Evolutionary conservation across 1,140 invertebrate species (phyloP).

Genomic region (Zaprionus tsacasi): DNA sequence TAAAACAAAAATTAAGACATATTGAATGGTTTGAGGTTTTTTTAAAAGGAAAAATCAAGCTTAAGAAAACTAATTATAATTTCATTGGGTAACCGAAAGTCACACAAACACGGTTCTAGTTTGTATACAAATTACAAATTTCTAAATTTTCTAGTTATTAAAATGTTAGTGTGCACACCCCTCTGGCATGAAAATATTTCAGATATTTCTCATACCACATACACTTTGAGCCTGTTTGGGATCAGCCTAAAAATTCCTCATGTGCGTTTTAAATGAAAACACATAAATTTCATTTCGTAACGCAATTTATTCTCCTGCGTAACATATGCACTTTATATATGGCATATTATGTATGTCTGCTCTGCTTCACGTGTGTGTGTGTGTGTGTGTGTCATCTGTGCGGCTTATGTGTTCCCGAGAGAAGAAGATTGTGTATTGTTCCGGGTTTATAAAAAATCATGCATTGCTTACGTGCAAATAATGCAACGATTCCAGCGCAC

Average conservation of each 20-base stretch:
- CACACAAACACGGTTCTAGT: too few relatives aligned
- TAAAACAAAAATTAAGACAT: too few relatives aligned
- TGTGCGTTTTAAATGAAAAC: conserved; percentile 31
- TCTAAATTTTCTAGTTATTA: not conserved
- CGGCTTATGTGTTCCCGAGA: not conserved
- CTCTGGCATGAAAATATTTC: not conserved
- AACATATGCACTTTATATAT: not conserved
- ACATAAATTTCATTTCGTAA: conserved; percentile 31
- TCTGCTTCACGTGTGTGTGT: not conserved
- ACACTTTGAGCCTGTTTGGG: not conserved
- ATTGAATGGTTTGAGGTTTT: too few relatives aligned
- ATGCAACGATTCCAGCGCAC: not conserved
- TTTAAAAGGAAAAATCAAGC: too few relatives aligned
- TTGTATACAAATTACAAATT: not conserved
- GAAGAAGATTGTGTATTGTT: not conserved
- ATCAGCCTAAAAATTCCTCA: conserved; percentile 5
- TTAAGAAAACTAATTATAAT: too few relatives aligned
- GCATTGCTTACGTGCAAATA: not conserved
- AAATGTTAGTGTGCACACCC: too few relatives aligned
- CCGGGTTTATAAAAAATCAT: not conserved
- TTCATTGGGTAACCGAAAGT: too few relatives aligned
- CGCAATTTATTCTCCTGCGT: conserved; percentile 14
- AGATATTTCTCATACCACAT: not conserved
- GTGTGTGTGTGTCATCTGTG: not conserved
- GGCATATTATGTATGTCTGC: not conserved